Percentiles rank a stretch among this genome's conserved stretches.
Evolutionary conservation across 2,797 vertebrate genomes (phyloP).

Genomic region (Phalanger gymnotis): DNA sequence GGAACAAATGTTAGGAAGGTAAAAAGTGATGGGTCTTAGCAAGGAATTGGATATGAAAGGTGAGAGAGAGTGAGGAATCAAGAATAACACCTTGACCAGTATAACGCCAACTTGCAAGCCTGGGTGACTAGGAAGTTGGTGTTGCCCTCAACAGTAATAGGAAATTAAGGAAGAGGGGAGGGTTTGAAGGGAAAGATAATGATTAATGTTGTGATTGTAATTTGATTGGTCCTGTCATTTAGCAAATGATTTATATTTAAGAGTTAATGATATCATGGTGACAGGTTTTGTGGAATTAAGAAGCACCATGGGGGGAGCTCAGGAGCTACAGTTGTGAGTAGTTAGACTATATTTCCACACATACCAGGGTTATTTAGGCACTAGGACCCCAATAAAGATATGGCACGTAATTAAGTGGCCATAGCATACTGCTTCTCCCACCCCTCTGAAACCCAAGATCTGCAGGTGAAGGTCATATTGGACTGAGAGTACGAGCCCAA

Average conservation of each 20-base stretch:
- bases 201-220: background rate
- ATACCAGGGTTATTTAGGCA: no score
- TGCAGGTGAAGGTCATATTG: no score
- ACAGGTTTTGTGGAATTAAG: background rate
- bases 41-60: background rate
- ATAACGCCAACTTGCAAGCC: background rate
- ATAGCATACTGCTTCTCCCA: no score
- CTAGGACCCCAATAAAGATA: no score
- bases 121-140: background rate
- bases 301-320: background rate
- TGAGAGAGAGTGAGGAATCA: background rate
- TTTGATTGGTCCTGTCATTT: background rate
- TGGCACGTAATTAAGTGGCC: no score
- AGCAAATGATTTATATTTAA: background rate
- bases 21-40: background rate
- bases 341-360: no score
- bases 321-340: no score
- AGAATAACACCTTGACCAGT: background rate
- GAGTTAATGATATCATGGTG: background rate
- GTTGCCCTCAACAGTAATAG: background rate
- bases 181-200: background rate
- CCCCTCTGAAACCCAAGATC: no score
- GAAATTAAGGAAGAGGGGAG: background rate
- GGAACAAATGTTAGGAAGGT: background rate
- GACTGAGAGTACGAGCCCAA: no score